Evolutionary conservation across 2,888 invertebrate species (phyloP).

Genomic region (Drosophila fungiperda): DNA sequence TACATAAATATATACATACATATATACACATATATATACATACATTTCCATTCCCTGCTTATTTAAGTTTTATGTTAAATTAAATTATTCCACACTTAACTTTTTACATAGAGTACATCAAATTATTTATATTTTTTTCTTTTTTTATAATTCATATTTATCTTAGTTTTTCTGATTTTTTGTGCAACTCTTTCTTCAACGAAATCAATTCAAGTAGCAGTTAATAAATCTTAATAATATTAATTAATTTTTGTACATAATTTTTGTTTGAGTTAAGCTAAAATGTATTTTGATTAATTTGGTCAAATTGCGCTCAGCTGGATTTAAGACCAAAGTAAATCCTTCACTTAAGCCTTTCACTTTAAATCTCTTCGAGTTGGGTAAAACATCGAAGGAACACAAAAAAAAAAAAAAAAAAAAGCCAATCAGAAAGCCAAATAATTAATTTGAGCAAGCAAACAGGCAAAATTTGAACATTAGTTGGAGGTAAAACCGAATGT

Average conservation of each 20-base stretch:
- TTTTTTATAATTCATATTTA: not conserved
- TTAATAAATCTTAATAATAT: not conserved
- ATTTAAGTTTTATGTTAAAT: not conserved
- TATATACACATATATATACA: not conserved
- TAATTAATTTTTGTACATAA: not conserved
- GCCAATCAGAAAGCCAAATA: not conserved
- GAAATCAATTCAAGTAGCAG: not conserved
- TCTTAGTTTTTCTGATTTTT: not conserved
- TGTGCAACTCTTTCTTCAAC: not conserved
- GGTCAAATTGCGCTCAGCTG: not conserved
- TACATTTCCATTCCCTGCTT: not conserved
- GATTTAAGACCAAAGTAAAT: not conserved
- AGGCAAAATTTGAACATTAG: not conserved
- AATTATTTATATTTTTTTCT: not conserved
- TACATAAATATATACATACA: not conserved
- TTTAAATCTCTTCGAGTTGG: not conserved
- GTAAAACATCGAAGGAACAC: not conserved
- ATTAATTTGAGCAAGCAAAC: not conserved
- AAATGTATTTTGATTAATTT: not conserved
- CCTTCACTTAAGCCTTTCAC: not conserved
- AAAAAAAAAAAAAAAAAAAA: not conserved
- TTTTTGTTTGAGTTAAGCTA: not conserved
- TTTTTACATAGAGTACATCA: too few relatives aligned
- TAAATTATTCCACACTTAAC: not conserved
- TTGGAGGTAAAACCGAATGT: not conserved